A percentile compares a stretch with the other conserved stretches of the same genome.
Evolutionary conservation across 2,888 invertebrate genomes (phyloP).

Genomic region (Liopterus haemorrhoidalis): DNA sequence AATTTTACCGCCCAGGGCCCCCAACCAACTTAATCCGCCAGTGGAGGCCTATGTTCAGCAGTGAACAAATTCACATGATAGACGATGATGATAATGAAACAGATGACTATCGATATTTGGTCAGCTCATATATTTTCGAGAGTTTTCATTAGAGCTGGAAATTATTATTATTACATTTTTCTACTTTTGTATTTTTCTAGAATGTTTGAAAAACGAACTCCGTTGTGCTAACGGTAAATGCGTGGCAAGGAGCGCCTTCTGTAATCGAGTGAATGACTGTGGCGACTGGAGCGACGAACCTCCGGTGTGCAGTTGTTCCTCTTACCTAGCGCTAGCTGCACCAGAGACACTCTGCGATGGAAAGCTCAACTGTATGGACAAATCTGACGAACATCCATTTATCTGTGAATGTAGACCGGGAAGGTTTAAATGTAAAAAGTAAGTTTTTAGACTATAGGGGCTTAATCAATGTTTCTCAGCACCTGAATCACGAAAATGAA

Average conservation of each 20-base stretch:
- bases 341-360: slow-evolving; percentile 72
- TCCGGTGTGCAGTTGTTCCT: slow-evolving; percentile 55
- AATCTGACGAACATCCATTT: slow-evolving; percentile 65
- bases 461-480: too few species aligned
- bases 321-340: slow-evolving; percentile 61
- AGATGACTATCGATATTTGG: too few species aligned
- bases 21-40: too few species aligned
- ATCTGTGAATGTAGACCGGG: slow-evolving; percentile 56
- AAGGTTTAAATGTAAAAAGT: slow-evolving; percentile 52
- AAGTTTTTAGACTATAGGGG: too few species aligned
- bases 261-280: slow-evolving; percentile 63
- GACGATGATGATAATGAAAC: too few species aligned
- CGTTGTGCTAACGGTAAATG: slow-evolving; percentile 64
- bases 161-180: slow-evolving; percentile 4
- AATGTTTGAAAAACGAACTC: slow-evolving; percentile 58
- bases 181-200: slow-evolving; percentile 44
- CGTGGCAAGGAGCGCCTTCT: slow-evolving; percentile 62
- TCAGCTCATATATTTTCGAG: too few species aligned
- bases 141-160: too few species aligned
- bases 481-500: too few species aligned
- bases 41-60: too few species aligned
- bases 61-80: too few species aligned
- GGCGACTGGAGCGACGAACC: slow-evolving; percentile 70
- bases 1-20: too few species aligned
- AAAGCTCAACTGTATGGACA: slow-evolving; percentile 67